phyloP scores from a whole-genome alignment of 2,797 vertebrate species.

The Chaetodon trifasciatus region DNA sequence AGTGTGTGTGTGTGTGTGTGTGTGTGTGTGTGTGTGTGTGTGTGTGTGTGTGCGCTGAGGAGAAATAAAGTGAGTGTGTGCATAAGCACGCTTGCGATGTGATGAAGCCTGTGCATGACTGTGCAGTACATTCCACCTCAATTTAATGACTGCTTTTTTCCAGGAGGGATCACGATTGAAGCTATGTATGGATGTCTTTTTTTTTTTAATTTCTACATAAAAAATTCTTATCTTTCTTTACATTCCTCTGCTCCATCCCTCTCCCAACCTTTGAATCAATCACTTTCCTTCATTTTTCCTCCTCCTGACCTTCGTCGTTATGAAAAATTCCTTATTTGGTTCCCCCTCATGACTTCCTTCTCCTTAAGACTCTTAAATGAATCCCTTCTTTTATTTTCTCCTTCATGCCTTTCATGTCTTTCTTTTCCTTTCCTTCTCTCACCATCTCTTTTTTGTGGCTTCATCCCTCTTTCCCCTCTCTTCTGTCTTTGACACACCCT shows the following conservation, averaged over 20 bases:
- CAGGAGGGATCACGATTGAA: neutral
- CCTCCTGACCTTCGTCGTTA: slow-evolving; percentile 20
- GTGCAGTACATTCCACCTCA: neutral
- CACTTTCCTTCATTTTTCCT: neutral
- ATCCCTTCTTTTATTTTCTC: neutral
- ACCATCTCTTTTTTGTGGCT: neutral
- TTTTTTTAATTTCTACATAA: neutral
- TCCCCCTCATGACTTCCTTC: neutral
- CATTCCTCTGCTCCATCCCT: neutral
- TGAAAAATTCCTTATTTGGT: neutral
- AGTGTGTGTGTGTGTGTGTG: slow-evolving; percentile 7
- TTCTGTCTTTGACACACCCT: neutral
- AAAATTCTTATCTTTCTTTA: neutral
- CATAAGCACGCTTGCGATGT: slow-evolving; percentile 1
- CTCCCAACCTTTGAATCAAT: neutral
- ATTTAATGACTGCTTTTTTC: slow-evolving; percentile 1
- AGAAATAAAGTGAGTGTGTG: neutral
- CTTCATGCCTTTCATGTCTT: neutral
- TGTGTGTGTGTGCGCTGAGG: slow-evolving; percentile 6
- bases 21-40: slow-evolving; percentile 15
- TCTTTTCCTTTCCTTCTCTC: neutral
- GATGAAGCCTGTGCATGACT: neutral
- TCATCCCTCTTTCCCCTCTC: neutral
- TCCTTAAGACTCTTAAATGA: neutral
- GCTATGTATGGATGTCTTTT: neutral